A percentile compares a stretch with the other conserved stretches of the same genome.
These are phyloP conservation scores for Montipora foliosa DNA, from an alignment of 64 coral and sea anemone species.

Conservation along the genomic window DNA sequence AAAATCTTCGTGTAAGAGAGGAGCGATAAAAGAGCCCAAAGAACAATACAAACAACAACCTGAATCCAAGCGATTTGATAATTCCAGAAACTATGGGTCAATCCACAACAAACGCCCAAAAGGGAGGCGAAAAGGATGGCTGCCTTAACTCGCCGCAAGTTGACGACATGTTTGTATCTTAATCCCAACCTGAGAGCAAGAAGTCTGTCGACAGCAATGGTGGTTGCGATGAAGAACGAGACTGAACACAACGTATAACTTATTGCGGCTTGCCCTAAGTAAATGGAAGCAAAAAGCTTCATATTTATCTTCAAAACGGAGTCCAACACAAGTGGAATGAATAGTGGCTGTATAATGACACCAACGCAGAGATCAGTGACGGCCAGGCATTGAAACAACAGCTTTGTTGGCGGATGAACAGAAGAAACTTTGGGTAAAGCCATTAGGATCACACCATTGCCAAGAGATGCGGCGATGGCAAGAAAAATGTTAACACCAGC, in stretches of 20 bases:
- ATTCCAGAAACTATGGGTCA: background rate
- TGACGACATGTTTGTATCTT: background rate
- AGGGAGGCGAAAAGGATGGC: background rate
- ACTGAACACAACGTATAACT: background rate
- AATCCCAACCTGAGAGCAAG: background rate
- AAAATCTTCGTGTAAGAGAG: background rate
- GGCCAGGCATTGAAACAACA: background rate
- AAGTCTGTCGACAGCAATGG: conserved; percentile 1
- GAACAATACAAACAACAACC: background rate
- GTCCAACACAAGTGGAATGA: background rate
- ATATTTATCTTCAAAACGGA: background rate
- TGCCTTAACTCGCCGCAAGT: background rate
- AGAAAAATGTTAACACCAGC: background rate
- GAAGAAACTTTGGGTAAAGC: background rate
- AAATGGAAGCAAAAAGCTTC: background rate
- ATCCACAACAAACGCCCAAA: background rate
- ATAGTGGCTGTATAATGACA: background rate
- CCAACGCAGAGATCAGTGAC: conserved; percentile 23
- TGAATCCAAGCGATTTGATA: background rate
- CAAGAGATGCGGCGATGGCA: background rate
- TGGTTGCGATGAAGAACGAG: background rate
- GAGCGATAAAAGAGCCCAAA: background rate
- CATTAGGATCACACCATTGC: conserved; percentile 9
- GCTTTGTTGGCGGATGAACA: conserved; percentile 20
- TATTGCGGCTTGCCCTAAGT: too few relatives aligned